Conservation (phyloP, 2,888 invertebrate genomes). For the Catocala nupta region DNA sequence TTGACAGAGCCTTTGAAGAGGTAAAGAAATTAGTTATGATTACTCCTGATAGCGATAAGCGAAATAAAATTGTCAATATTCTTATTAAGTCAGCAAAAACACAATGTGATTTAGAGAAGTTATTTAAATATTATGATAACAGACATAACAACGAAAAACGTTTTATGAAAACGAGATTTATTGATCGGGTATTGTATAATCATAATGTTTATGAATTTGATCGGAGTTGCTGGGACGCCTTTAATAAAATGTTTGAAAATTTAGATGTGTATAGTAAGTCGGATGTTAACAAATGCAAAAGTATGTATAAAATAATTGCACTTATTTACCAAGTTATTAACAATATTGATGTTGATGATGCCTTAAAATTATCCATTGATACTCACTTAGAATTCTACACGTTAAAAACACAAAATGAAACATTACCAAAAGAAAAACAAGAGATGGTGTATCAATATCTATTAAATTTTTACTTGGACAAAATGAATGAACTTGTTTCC, state of each 20-base stretch:
- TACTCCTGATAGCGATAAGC: slow-evolving; percentile 50
- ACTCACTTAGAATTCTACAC: slow-evolving; percentile 24
- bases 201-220: slow-evolving; percentile 64
- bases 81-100: slow-evolving; percentile 60
- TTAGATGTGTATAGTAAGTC: slow-evolving; percentile 56
- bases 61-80: slow-evolving; percentile 56
- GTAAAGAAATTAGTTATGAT: slow-evolving; percentile 59
- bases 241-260: slow-evolving; percentile 65
- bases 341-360: slow-evolving; percentile 54
- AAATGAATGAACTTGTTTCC: slow-evolving; percentile 46
- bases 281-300: slow-evolving; percentile 28
- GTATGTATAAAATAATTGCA: slow-evolving; percentile 51
- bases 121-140: slow-evolving; percentile 66
- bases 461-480: slow-evolving; percentile 50
- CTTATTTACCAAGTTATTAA: slow-evolving; percentile 63
- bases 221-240: slow-evolving; percentile 63
- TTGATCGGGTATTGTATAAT: slow-evolving; percentile 50
- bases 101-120: slow-evolving; percentile 55
- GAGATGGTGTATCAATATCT: slow-evolving; percentile 41
- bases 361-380: slow-evolving; percentile 36
- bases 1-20: slow-evolving; percentile 59
- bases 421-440: slow-evolving; percentile 27
- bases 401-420: slow-evolving; percentile 22
- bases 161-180: slow-evolving; percentile 55
- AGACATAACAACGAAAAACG: slow-evolving; percentile 66